phyloP scores from a whole-genome alignment of 2,113 vertebrate species.

The Pampusana beccarii region DNA sequence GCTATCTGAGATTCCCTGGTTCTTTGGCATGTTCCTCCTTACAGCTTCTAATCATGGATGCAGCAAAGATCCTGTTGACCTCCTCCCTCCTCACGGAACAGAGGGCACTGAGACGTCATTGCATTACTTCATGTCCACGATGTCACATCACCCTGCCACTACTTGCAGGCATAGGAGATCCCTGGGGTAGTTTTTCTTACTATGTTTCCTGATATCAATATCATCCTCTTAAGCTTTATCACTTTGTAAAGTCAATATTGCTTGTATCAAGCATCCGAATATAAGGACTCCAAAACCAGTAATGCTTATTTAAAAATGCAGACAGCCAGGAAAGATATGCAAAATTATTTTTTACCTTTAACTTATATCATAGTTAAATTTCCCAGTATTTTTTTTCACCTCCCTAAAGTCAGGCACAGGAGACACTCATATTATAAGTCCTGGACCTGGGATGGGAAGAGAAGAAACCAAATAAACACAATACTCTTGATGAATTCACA shows the following conservation, averaged over 20 bases:
- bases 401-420: background rate
- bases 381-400: background rate
- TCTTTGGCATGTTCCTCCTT: background rate
- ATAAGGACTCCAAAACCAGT: background rate
- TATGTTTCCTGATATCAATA: background rate
- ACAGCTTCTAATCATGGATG: background rate
- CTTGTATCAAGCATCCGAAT: background rate
- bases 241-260: background rate
- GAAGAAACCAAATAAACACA: background rate
- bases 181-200: background rate
- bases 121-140: background rate
- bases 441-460: background rate
- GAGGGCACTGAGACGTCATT: rapidly evolving
- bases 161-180: background rate
- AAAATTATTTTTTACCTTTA: background rate
- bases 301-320: background rate
- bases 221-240: background rate
- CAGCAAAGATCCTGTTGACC: background rate
- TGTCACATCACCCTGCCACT: background rate
- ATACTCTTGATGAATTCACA: conserved; percentile 7
- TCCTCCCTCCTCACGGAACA: background rate
- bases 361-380: background rate
- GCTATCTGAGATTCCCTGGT: background rate
- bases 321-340: background rate
- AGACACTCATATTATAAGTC: background rate